Conservation (phyloP, 2,797 vertebrate species). For the Periparus ater region DNA sequence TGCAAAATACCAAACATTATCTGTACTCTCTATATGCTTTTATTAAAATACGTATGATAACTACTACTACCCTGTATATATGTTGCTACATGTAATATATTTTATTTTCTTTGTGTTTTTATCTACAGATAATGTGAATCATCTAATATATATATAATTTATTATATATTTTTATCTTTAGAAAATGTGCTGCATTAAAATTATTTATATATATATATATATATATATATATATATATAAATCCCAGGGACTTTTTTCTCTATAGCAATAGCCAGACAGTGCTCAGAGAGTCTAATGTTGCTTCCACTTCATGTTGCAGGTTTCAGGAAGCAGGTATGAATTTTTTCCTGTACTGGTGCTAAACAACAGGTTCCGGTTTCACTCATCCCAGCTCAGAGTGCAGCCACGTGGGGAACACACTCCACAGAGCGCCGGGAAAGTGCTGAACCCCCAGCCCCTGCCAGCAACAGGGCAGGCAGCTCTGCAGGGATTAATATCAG, state of each 20-base stretch:
- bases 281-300: background rate
- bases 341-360: background rate
- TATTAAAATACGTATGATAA: background rate
- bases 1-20: background rate
- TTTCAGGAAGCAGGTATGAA: background rate
- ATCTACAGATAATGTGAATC: background rate
- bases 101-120: background rate
- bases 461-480: background rate
- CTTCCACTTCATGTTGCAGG: background rate
- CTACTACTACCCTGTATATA: background rate
- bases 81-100: background rate
- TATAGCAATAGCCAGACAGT: background rate
- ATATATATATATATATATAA: no score
- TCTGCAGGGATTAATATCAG: background rate
- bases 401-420: background rate
- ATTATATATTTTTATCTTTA: background rate
- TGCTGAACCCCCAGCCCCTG: background rate
- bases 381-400: background rate
- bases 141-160: background rate
- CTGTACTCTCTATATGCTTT: background rate
- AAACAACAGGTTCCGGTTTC: background rate
- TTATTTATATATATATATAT: background rate
- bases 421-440: accelerated
- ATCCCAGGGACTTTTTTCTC: background rate
- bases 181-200: background rate